Conservation (phyloP, 2,113 vertebrate species). For the Microcebus ravelobensis region DNA sequence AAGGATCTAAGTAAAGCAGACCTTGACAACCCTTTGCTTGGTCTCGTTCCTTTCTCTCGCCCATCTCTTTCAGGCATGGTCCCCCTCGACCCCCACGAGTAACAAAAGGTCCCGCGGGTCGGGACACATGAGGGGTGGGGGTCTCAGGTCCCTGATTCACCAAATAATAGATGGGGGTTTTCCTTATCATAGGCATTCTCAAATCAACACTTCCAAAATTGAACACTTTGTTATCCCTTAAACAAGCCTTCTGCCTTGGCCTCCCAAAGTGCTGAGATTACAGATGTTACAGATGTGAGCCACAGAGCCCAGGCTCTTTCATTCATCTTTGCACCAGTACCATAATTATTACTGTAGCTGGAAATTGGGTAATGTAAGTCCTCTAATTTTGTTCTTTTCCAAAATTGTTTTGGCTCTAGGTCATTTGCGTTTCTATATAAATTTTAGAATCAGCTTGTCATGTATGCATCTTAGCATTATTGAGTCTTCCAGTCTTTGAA, state of each 20-base stretch:
- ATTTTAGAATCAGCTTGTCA: constrained; percentile 18
- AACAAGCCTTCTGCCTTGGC: not conserved
- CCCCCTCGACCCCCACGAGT: too few species aligned
- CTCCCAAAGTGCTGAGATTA: too few species aligned
- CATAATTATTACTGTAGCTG: not conserved
- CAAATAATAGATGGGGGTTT: too few species aligned
- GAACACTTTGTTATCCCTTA: not conserved
- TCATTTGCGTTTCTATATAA: not conserved
- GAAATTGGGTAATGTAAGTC: not conserved
- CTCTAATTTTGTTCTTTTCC: not conserved
- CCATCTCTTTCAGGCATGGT: too few species aligned
- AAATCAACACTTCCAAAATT: not conserved
- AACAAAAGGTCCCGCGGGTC: too few species aligned
- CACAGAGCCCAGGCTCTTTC: not conserved
- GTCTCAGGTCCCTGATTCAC: too few species aligned
- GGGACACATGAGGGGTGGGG: too few species aligned
- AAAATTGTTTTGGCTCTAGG: not conserved
- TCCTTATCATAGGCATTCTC: not conserved
- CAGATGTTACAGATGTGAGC: too few species aligned
- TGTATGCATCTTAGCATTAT: not conserved
- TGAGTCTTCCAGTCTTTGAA: not conserved
- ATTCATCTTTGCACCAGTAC: not conserved
- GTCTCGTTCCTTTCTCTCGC: too few species aligned
- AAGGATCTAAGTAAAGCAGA: too few species aligned
- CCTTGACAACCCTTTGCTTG: too few species aligned